Evolutionary conservation across 2,113 vertebrate species (phyloP).

Genomic region (Gila orcuttii): DNA sequence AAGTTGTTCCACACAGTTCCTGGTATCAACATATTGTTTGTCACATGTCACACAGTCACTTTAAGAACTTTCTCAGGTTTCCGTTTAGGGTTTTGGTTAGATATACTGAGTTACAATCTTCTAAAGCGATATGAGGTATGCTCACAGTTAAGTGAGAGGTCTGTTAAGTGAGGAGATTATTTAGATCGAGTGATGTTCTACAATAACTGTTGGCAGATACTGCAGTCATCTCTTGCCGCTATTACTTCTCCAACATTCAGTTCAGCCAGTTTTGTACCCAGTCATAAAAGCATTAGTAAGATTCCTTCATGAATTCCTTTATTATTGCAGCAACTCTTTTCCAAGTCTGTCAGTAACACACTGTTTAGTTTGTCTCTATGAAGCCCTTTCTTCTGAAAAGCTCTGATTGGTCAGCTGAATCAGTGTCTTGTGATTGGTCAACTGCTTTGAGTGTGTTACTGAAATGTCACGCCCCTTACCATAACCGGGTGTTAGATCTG

Average conservation of each 20-base stretch:
- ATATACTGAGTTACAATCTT: background rate
- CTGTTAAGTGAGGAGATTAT: background rate
- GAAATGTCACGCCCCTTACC: too few species aligned
- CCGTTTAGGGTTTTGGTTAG: constrained; percentile 16
- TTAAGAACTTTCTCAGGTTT: background rate
- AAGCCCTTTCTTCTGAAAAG: too few species aligned
- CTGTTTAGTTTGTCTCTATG: too few species aligned
- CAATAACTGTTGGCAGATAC: background rate
- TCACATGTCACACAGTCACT: background rate
- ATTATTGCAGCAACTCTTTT: too few species aligned
- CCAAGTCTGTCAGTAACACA: too few species aligned
- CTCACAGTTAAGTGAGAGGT: background rate
- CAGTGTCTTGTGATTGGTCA: too few species aligned
- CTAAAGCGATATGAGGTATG: background rate
- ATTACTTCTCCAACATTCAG: background rate
- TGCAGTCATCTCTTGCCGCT: background rate
- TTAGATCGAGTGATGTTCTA: constrained; percentile 11
- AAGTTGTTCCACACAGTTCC: background rate
- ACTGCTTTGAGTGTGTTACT: too few species aligned
- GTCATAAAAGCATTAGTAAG: background rate
- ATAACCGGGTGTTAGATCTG: too few species aligned
- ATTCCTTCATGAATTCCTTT: background rate
- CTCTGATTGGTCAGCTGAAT: too few species aligned
- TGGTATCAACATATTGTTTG: background rate
- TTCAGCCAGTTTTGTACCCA: background rate